Evolutionary conservation across 2,113 vertebrate genomes (phyloP).

Genomic region (Pluvialis apricaria): DNA sequence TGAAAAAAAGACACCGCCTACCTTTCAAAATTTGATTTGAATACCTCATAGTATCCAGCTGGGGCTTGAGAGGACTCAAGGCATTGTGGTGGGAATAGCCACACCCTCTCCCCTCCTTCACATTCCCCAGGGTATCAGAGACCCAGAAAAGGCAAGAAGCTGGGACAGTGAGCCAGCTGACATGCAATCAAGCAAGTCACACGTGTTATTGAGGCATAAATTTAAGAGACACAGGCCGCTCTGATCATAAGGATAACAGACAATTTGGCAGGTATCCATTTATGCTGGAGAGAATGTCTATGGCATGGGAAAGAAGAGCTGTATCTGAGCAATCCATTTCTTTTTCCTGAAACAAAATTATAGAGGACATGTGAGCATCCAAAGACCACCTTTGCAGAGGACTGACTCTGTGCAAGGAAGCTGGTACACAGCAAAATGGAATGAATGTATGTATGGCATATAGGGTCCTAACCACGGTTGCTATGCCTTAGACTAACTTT

Average conservation of each 20-base stretch:
- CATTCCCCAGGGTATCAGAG: not conserved
- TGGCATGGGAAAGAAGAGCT: not conserved
- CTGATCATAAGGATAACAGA: not conserved
- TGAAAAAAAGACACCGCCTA: fast-evolving
- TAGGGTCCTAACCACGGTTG: not conserved
- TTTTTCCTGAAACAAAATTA: not conserved
- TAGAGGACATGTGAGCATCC: not conserved
- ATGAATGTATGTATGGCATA: not conserved
- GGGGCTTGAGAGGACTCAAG: not conserved
- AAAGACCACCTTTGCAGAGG: not conserved
- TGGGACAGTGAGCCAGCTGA: not conserved
- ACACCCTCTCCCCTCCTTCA: not conserved
- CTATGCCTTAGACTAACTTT: not conserved
- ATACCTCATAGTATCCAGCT: not conserved
- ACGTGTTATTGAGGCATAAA: fast-evolving
- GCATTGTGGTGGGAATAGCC: not conserved
- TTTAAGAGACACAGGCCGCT: not conserved
- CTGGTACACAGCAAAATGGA: not conserved
- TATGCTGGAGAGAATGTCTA: not conserved
- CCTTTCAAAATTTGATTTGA: not conserved
- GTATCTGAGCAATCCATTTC: not conserved
- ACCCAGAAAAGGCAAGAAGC: not conserved
- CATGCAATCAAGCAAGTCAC: not conserved
- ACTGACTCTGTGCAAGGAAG: not conserved
- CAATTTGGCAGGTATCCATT: not conserved